Conservation (phyloP, 2,113 vertebrate species). For the Colius striatus region DNA sequence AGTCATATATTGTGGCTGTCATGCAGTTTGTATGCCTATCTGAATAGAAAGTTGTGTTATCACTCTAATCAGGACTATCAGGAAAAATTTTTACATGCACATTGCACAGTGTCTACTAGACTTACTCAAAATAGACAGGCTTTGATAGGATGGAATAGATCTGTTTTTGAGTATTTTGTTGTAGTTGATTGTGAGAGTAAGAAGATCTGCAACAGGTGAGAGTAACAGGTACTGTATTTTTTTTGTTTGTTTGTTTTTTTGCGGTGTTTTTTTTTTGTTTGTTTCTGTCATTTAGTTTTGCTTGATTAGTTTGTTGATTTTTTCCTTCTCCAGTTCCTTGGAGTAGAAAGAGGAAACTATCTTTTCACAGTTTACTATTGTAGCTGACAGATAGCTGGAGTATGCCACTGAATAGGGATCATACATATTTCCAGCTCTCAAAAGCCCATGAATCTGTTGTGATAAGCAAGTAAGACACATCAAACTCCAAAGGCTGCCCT, state of each 20-base stretch:
- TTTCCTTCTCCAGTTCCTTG: not conserved
- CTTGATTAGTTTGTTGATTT: not conserved
- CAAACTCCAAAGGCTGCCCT: not conserved
- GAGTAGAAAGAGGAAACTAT: not conserved
- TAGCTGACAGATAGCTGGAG: not conserved
- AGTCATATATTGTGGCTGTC: not conserved
- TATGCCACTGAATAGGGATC: not conserved
- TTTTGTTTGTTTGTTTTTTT: no score
- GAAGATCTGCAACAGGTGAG: not conserved
- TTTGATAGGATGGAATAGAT: not conserved
- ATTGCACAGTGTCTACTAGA: not conserved
- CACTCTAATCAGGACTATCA: not conserved
- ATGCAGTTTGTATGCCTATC: not conserved
- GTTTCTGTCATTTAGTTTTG: not conserved
- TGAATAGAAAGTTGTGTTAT: not conserved
- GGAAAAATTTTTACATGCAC: not conserved
- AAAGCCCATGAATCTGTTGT: not conserved
- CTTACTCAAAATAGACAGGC: not conserved
- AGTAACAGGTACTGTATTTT: no score
- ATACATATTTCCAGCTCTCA: not conserved
- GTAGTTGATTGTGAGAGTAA: not conserved
- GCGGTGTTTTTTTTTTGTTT: no score
- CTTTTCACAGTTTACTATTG: not conserved
- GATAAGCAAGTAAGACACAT: not conserved
- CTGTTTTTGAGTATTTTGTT: not conserved